Percentiles rank a stretch among this genome's conserved stretches.
Conservation (phyloP, 2,797 vertebrate species). For the Megaceryle alcyon region DNA sequence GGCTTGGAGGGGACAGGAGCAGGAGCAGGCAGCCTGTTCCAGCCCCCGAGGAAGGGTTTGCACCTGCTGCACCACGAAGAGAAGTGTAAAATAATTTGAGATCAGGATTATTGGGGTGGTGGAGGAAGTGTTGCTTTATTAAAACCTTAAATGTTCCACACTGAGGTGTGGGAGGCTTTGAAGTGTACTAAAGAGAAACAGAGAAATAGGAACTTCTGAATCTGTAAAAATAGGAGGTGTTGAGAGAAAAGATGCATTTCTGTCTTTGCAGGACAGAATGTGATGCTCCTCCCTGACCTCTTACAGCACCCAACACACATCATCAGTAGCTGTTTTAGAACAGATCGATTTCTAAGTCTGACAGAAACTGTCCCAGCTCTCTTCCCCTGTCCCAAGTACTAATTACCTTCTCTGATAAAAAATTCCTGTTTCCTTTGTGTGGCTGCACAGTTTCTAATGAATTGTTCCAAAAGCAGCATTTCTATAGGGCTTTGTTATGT, state of each 20-base stretch:
- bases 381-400: background rate
- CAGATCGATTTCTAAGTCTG: background rate
- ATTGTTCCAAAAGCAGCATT: background rate
- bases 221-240: background rate
- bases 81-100: background rate
- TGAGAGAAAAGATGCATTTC: background rate
- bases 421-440: background rate
- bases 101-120: background rate
- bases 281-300: background rate
- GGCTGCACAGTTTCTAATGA: background rate
- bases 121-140: background rate
- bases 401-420: background rate
- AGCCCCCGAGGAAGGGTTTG: no score
- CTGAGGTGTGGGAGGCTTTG: background rate
- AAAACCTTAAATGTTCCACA: background rate
- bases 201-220: background rate
- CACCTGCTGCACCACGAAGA: background rate
- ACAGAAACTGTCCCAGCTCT: background rate
- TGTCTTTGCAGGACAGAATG: background rate
- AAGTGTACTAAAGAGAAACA: background rate
- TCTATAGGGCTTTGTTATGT: background rate
- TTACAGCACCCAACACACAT: background rate
- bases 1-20: background rate
- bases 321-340: background rate
- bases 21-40: background rate